Conservation (phyloP, 2,797 vertebrate genomes). For the Melanogrammus aeglefinus region DNA sequence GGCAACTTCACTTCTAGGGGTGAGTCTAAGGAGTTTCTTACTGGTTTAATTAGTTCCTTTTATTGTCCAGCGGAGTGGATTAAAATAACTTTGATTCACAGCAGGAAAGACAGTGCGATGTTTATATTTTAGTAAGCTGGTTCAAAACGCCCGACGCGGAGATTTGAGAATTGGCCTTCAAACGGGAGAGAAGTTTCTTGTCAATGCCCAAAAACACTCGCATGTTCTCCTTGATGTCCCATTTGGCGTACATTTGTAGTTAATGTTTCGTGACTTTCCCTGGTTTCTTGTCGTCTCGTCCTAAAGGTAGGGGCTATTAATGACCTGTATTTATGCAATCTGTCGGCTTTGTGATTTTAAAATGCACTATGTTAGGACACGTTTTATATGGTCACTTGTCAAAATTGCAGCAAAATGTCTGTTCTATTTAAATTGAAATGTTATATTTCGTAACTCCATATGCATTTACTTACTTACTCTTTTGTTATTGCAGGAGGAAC, state of each 20-base stretch:
- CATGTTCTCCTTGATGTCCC: slow-evolving; percentile 47
- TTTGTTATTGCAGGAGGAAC: slow-evolving; percentile 84
- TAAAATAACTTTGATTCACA: slow-evolving; percentile 85
- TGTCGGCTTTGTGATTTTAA: neutral
- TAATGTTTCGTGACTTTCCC: slow-evolving; percentile 54
- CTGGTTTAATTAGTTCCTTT: slow-evolving; percentile 90
- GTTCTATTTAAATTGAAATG: neutral
- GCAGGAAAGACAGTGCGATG: slow-evolving; percentile 82
- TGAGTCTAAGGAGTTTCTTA: slow-evolving; percentile 97
- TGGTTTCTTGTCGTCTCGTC: slow-evolving; percentile 61
- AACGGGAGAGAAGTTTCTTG: slow-evolving; percentile 60
- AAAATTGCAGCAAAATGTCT: slow-evolving; percentile 9
- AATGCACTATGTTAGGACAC: neutral
- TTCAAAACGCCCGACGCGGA: slow-evolving; percentile 51
- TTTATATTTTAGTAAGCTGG: slow-evolving; percentile 78
- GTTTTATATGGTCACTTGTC: neutral
- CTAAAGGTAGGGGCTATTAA: slow-evolving; percentile 82
- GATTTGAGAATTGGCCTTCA: slow-evolving; percentile 58
- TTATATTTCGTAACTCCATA: slow-evolving; percentile 40
- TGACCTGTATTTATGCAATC: slow-evolving; percentile 11
- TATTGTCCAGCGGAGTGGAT: slow-evolving; percentile 90
- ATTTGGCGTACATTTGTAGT: slow-evolving; percentile 50
- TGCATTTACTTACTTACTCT: slow-evolving; percentile 50
- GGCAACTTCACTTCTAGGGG: slow-evolving; percentile 99
- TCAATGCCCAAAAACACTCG: slow-evolving; percentile 56